Evolutionary conservation across 1,140 invertebrate genomes (phyloP).

Genomic region (Rhyacophila brunnea): DNA sequence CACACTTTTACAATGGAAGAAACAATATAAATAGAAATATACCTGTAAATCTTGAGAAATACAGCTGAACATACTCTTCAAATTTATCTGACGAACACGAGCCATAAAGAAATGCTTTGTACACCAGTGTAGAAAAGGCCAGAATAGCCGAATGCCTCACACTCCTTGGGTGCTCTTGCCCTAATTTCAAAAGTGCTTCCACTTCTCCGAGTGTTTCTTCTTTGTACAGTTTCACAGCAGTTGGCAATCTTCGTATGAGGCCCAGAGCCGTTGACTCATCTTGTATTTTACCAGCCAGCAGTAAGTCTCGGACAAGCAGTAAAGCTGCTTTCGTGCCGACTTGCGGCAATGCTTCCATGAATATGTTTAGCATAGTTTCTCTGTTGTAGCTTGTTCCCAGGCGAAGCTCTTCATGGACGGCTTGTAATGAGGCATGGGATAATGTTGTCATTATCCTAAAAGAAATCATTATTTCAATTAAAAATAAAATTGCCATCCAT

Average conservation of each 20-base stretch:
- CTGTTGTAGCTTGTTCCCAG: slow-evolving; percentile 63
- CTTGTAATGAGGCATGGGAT: slow-evolving; percentile 51
- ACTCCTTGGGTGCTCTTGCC: slow-evolving; percentile 43
- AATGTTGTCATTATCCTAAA: slow-evolving; percentile 55
- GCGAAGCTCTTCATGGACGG: slow-evolving; percentile 56
- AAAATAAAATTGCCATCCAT: too few relatives aligned
- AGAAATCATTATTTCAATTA: slow-evolving; percentile 11
- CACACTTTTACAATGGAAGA: too few relatives aligned
- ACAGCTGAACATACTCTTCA: slow-evolving; percentile 68
- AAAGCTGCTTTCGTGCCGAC: slow-evolving; percentile 64
- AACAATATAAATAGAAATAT: too few relatives aligned
- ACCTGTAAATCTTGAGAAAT: slow-evolving; percentile 64
- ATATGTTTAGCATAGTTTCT: slow-evolving; percentile 67
- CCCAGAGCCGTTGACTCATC: not conserved
- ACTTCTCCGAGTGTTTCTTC: slow-evolving; percentile 47
- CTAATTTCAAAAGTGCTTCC: slow-evolving; percentile 54
- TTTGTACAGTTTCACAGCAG: too few relatives aligned
- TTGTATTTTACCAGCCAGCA: slow-evolving; percentile 49
- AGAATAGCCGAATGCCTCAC: slow-evolving; percentile 66
- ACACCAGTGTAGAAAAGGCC: slow-evolving; percentile 67
- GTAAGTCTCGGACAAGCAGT: slow-evolving; percentile 62
- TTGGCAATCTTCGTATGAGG: not conserved
- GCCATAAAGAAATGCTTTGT: slow-evolving; percentile 59
- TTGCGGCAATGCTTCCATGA: slow-evolving; percentile 70
- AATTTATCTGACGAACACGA: slow-evolving; percentile 62